Evolutionary conservation across 2,888 invertebrate genomes (phyloP).

Genomic region (Laothoe populi): DNA sequence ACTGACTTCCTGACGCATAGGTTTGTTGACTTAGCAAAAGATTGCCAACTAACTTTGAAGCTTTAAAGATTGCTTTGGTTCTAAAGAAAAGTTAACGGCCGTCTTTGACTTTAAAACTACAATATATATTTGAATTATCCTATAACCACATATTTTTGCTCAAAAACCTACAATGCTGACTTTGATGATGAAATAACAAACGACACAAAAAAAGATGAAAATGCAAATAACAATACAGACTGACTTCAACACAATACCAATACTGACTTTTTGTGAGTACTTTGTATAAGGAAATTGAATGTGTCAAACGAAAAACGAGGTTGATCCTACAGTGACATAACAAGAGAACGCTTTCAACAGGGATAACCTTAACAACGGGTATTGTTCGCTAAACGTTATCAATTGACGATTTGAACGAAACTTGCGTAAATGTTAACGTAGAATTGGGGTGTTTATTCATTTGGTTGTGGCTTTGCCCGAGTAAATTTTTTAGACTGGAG

Average conservation of each 20-base stretch:
- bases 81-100: too few relatives aligned
- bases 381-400: conserved; percentile 47
- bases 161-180: too few relatives aligned
- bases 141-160: too few relatives aligned
- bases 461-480: too few relatives aligned
- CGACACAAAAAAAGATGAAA: not conserved
- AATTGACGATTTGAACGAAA: conserved; percentile 9
- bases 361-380: conserved; percentile 49
- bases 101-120: too few relatives aligned
- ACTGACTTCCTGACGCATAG: too few relatives aligned
- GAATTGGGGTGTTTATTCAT: too few relatives aligned
- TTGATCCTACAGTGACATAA: conserved; percentile 51
- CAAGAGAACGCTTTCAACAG: conserved; percentile 69
- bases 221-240: conserved; percentile 3
- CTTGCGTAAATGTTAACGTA: not conserved
- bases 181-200: not conserved
- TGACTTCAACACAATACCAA: conserved; percentile 28
- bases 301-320: conserved; percentile 54
- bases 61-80: too few relatives aligned
- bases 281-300: conserved; percentile 68
- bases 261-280: conserved; percentile 49
- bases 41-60: too few relatives aligned
- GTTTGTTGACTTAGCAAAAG: too few relatives aligned
- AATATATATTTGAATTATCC: too few relatives aligned
- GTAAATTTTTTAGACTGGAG: too few relatives aligned